phyloP scores from a whole-genome alignment of 2,888 invertebrate genomes.

The Gortyna flavago region DNA sequence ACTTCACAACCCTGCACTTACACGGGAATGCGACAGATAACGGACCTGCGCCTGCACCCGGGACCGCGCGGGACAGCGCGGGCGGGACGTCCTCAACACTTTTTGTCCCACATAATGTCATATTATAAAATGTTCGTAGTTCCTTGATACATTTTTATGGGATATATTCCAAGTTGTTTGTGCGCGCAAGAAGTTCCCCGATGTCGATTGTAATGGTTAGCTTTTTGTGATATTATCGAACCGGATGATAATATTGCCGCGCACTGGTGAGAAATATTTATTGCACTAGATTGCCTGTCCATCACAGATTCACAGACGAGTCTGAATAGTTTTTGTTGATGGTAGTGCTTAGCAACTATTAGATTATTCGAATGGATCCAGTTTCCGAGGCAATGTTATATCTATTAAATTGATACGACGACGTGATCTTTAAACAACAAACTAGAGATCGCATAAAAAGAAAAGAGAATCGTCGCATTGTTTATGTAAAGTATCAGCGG shows the following conservation, averaged over 20 bases:
- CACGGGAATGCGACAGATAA: slow-evolving; percentile 34
- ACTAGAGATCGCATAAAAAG: slow-evolving; percentile 3
- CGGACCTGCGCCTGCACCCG: slow-evolving; percentile 22
- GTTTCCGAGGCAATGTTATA: background rate
- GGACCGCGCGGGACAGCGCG: background rate
- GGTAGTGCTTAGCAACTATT: background rate
- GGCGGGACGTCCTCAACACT: slow-evolving; percentile 49
- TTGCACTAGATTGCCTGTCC: slow-evolving; percentile 13
- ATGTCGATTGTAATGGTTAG: slow-evolving; percentile 15
- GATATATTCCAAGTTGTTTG: slow-evolving; percentile 32
- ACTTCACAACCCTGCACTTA: slow-evolving; percentile 15
- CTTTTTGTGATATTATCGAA: slow-evolving; percentile 41
- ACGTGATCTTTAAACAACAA: slow-evolving; percentile 1
- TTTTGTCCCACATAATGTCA: slow-evolving; percentile 43
- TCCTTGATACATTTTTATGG: slow-evolving; percentile 58
- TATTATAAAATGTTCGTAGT: slow-evolving; percentile 60
- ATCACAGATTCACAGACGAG: background rate
- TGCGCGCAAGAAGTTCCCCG: slow-evolving; percentile 37
- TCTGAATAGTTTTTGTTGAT: background rate
- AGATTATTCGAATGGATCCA: slow-evolving; percentile 2
- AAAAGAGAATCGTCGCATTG: slow-evolving; percentile 17
- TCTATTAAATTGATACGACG: slow-evolving; percentile 8
- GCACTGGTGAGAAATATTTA: slow-evolving; percentile 21
- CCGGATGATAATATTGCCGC: slow-evolving; percentile 37
- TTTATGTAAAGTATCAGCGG: slow-evolving; percentile 20